A percentile compares a stretch with the other conserved stretches of the same genome.
Conservation (phyloP, 2,797 vertebrate genomes). For the Sphenodon punctatus region DNA sequence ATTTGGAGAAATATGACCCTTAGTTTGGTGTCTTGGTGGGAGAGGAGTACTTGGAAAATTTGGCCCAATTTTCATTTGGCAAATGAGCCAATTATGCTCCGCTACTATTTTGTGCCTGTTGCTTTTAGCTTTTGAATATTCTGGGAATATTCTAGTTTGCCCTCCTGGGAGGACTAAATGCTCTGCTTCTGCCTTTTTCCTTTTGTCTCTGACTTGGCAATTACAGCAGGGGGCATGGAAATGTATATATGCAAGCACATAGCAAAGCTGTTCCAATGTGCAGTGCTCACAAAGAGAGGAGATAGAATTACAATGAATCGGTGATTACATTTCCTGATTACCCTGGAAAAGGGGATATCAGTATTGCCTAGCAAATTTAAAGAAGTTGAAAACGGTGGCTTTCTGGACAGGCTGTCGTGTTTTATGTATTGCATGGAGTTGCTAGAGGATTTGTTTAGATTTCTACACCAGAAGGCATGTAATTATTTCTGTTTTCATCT, state of each 20-base stretch:
- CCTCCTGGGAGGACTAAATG: neutral
- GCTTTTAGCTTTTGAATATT: neutral
- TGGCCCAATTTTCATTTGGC: no score
- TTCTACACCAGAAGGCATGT: neutral
- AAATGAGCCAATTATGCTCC: slow-evolving; percentile 7
- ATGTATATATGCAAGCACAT: neutral
- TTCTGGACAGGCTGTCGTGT: slow-evolving; percentile 20
- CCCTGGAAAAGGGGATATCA: slow-evolving; percentile 37
- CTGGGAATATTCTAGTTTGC: neutral
- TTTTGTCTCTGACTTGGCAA: neutral
- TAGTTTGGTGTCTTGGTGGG: no score
- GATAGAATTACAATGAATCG: slow-evolving; percentile 6
- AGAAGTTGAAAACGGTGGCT: slow-evolving; percentile 16
- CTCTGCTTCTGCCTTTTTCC: neutral
- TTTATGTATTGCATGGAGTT: slow-evolving; percentile 1
- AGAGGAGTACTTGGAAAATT: no score
- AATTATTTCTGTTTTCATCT: slow-evolving; percentile 50
- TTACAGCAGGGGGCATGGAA: slow-evolving; percentile 34
- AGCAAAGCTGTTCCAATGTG: slow-evolving; percentile 22
- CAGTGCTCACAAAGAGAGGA: slow-evolving; percentile 18
- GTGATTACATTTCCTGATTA: slow-evolving; percentile 52
- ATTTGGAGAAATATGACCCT: no score
- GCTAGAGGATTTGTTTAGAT: slow-evolving; percentile 42
- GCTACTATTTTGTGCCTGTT: slow-evolving; percentile 1
- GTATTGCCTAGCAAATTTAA: slow-evolving; percentile 32